Evolutionary conservation across 1,140 invertebrate species (phyloP).

Genomic region (Pinna nobilis): DNA sequence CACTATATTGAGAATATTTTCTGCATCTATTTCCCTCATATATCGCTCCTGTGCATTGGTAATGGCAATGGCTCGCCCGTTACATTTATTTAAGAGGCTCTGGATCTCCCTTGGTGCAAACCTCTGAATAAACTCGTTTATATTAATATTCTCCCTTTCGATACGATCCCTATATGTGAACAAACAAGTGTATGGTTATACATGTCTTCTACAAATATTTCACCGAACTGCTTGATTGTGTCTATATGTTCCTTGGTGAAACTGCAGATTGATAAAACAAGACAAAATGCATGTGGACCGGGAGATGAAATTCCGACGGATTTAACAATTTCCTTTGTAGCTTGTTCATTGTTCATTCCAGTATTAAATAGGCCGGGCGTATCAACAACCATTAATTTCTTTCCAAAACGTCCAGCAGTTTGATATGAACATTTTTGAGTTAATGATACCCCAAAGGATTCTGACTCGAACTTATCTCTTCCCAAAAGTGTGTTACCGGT

Average conservation of each 20-base stretch:
- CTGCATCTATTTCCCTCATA: not conserved
- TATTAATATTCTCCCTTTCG: not conserved
- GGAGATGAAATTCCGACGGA: constrained; percentile 42
- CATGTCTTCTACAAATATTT: constrained; percentile 9
- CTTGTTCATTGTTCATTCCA: constrained; percentile 18
- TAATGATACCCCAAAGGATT: not conserved
- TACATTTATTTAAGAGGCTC: not conserved
- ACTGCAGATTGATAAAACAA: not conserved
- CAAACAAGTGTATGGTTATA: not conserved
- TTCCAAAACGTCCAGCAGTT: not conserved
- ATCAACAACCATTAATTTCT: constrained; percentile 37
- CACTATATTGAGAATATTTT: not conserved
- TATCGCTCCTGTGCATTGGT: constrained; percentile 1
- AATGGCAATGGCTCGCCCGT: constrained; percentile 3
- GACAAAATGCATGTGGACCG: constrained; percentile 41
- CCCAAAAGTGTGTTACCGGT: constrained; percentile 19
- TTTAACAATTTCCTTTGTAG: constrained; percentile 41
- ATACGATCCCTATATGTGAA: not conserved
- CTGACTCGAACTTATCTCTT: not conserved
- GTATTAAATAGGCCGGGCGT: constrained; percentile 51
- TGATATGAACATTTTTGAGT: not conserved
- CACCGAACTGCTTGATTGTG: constrained; percentile 17
- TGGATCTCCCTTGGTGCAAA: not conserved
- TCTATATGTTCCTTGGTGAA: constrained; percentile 21
- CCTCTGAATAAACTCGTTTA: not conserved